phyloP scores from a whole-genome alignment of 2,797 vertebrate species.

The Hippocampus kuda region DNA sequence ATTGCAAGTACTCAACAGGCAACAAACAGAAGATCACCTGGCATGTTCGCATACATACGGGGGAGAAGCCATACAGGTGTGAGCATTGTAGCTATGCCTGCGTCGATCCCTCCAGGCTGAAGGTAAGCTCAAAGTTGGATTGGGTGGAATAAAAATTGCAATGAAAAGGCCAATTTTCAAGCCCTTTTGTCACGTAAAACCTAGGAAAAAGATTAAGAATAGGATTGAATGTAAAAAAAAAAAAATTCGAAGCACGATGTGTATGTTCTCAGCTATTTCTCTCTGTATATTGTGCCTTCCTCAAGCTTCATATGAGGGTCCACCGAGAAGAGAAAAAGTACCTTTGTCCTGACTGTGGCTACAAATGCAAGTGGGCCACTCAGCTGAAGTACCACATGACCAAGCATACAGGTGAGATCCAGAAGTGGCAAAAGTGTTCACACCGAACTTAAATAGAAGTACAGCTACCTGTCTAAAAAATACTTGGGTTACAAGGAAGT shows the following conservation, averaged over 20 bases:
- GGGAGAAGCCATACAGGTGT: slow-evolving; percentile 92
- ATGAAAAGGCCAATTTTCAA: background rate
- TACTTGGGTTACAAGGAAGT: background rate
- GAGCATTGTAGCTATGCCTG: slow-evolving; percentile 86
- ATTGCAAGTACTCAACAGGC: slow-evolving; percentile 83
- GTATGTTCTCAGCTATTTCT: background rate
- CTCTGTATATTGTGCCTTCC: background rate
- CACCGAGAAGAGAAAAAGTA: slow-evolving; percentile 94
- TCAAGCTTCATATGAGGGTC: slow-evolving; percentile 93
- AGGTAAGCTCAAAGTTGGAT: slow-evolving; percentile 65
- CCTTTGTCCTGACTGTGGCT: slow-evolving; percentile 92
- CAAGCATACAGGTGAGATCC: slow-evolving; percentile 81
- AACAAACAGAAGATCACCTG: slow-evolving; percentile 97
- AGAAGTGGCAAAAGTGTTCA: background rate
- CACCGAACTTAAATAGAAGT: background rate
- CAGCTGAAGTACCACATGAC: slow-evolving; percentile 99
- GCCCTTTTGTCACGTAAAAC: background rate
- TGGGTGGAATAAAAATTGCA: background rate
- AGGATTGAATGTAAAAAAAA: background rate
- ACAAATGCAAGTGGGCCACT: slow-evolving; percentile 98
- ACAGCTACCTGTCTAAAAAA: background rate
- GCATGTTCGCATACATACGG: slow-evolving; percentile 93
- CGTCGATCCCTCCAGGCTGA: slow-evolving; percentile 84
- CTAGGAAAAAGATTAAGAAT: too few species aligned
- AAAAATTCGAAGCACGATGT: background rate